Evolutionary conservation across 1,140 invertebrate species (phyloP), one percentile per base, ranked within the genome.

Genomic region (Dolichoris vasculosae): DNA sequence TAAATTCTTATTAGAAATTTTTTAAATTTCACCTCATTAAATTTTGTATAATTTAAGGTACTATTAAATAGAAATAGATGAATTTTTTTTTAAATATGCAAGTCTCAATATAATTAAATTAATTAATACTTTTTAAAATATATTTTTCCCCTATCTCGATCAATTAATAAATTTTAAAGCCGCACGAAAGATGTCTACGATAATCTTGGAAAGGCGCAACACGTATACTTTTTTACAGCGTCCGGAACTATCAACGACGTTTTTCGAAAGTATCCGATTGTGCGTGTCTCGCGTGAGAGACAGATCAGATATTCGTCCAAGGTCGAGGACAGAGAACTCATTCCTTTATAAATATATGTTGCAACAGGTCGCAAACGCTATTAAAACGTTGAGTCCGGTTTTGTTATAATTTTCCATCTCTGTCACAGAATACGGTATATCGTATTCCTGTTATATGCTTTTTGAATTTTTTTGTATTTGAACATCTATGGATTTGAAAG

Each of bases 201-300:
- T 43, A 20, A 38, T 43, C 13, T 43, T 23, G 11, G 17, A 38
- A 43, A 73, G 38, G 9, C 17, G 4, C 38, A 73, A n/a, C 35
- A 2, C 23, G 15, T 20, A 73, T 43, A 73, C 20, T 73, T 73
- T 73, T 17, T 43, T n/a, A 43, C 38, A 43, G 20, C 40, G 7
- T n/a, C 38, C 69, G 38, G 23, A 73, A 73, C 38, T 73, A 38
- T 63, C 84, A 59, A 86, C 69, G 30, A 83, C 59, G 48, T 48
- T 82, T 82, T 82, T 82, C 35, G 69, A 83, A 71, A 86, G 82
- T 86, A 55, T 55, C 35, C 63, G 59, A 86, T 85, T 67, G 55
- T 67, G 59, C 63, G 73, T 86, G 69, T 63, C 76, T 85, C 73
- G 77, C 38, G 32, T 38, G 35, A 55, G 17, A 48, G 59, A 63